Evolutionary conservation across 2,113 vertebrate genomes (phyloP), one percentile per base, ranked within the genome.

Genomic region (Poicephalus gulielmi): DNA sequence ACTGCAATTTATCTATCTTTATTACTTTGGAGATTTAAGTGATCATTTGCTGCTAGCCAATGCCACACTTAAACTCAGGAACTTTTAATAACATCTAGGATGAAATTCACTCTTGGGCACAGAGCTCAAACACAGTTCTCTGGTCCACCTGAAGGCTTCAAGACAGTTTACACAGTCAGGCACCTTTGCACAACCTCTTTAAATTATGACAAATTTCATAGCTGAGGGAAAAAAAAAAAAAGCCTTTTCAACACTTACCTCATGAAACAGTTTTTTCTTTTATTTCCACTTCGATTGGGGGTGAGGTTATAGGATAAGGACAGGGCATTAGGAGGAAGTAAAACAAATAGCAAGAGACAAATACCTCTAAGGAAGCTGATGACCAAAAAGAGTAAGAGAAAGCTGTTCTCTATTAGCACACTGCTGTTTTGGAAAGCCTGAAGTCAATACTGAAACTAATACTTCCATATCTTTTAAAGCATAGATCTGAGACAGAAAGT

Each of bases 11-110:
- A 63, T 81, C 85, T 77, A 2, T 37, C 90, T 76, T 94, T 96
- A 96, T 92, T 95, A 31, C 93, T 95, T 92, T 24, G 75, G 95
- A 94, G 95, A 35, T 80, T 91, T 83, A 83, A 83, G 92, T 2
- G 3, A 62, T 77, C n/a, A 12, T 74, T 80, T 67, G 85, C 88
- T 23, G 79, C 9, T 70, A 77, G 68, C 88, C 18, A 0, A 0
- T 6, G 76, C 85, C 85, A 47, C 84, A 44, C 68, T 59, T 90
- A 92, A 68, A 83, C 76, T 90, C 2, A 30, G 85, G 64, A 91
- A 66, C 59, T 90, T 94, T 92, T 88, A 95, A 90, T 93, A 92
- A 86, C 52, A 60, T 37, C 73, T 12, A 35, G 43, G 62, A 33
- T 49, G 79, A 76, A 37, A 74, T 92, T 93, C 60, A 78, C 90